These are phyloP conservation scores for Enteromius radiatus DNA, from an alignment of 2,797 vertebrate species.

Conservation along the genomic window DNA sequence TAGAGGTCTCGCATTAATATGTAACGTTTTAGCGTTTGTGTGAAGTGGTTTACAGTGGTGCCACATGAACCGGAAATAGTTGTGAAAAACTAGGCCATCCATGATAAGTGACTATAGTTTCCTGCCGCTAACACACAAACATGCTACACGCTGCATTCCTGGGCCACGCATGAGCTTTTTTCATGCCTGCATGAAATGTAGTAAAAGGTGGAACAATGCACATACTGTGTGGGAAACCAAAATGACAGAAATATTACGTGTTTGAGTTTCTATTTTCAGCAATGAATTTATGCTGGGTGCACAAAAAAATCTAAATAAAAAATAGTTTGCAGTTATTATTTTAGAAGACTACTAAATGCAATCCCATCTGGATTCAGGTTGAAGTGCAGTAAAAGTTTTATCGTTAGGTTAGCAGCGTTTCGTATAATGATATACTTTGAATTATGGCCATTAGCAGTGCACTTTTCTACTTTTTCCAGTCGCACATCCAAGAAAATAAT, in stretches of 20 bases:
- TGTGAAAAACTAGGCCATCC: slow-evolving; percentile 59
- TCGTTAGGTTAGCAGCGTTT: background rate
- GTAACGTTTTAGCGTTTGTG: slow-evolving; percentile 20
- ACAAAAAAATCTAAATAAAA: background rate
- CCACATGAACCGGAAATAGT: slow-evolving; percentile 59
- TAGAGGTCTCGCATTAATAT: slow-evolving; percentile 44
- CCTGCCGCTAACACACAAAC: slow-evolving; percentile 50
- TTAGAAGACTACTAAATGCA: background rate
- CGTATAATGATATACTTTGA: background rate
- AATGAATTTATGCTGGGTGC: background rate
- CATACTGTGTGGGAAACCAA: slow-evolving; percentile 24
- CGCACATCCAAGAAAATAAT: background rate
- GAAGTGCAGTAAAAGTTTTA: background rate
- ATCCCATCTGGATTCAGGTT: background rate
- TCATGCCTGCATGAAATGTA: background rate
- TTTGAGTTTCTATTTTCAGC: background rate
- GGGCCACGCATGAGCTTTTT: background rate
- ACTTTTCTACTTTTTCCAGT: background rate
- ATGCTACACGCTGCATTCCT: slow-evolving; percentile 38
- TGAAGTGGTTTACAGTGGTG: slow-evolving; percentile 31
- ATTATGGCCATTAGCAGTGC: background rate
- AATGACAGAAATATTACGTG: background rate
- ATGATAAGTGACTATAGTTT: slow-evolving; percentile 55
- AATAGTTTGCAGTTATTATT: background rate
- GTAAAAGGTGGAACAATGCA: background rate